Evolutionary conservation across 2,113 vertebrate species (phyloP), one percentile per base, ranked within the genome.

Genomic region (Scolopax mira): DNA sequence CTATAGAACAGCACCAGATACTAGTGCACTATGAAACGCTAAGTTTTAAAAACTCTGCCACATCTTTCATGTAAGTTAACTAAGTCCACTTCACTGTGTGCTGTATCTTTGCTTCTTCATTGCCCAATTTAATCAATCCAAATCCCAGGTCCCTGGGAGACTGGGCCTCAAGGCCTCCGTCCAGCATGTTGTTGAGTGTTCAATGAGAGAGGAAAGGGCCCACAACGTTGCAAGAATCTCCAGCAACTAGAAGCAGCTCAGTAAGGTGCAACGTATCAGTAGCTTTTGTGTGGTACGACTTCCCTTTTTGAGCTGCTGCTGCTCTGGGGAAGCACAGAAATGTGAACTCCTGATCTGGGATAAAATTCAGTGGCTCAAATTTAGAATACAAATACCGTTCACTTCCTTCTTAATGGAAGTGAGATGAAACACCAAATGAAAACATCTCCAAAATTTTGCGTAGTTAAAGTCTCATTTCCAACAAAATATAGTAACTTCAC

Each of bases 1-100:
- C 80, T 66, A 46, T 12, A 90, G 77, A 48, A 87, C 44, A 89
- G 83, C n/a, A 77, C 70, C 90, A 84, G 37, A 72, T 92, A 79
- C 49, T 75, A 86, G 14, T 6, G 5, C 64, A 72, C 41, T 86
- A 84, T 8, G n/a, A 90, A 96, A 82, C 28, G 46, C 28, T 37
- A 54, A 31, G 37, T 72, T 90, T 80, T 52, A 78, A 83, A 94
- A 95, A 46, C 61, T 70, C 18, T 49, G 65, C 42, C 65, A 48
- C 37, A 41, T 27, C 11, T 93, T 90, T 86, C 39, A 30, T 30
- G 31, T 18, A 89, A 71, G 85, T 55, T 75, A 93, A 74, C 13
- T 13, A 74, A 51, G 85, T 25, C 82, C 23, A 22, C 57, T 72
- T 72, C 49, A 37, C 25, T 64, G 31, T n/a, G 21, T 31, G n/a